phyloP scores from a whole-genome alignment of 2,888 invertebrate species.

The Thelaira solivaga region DNA sequence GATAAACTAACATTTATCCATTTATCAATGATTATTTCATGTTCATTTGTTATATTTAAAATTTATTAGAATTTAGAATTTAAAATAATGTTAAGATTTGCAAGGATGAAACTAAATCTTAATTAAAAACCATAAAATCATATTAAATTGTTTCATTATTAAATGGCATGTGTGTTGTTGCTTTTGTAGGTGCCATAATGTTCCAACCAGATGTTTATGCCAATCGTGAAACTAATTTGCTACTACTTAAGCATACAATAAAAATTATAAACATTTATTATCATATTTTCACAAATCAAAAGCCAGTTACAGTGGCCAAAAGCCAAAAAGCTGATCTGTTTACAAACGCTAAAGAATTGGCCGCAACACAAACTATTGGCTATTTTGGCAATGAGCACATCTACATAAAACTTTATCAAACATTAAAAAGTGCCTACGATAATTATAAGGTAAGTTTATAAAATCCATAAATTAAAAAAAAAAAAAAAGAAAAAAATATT shows the following conservation, averaged over 20 bases:
- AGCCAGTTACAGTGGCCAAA: slow-evolving; percentile 72
- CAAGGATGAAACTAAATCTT: too few relatives aligned
- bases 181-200: slow-evolving; percentile 65
- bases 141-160: too few relatives aligned
- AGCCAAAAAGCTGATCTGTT: slow-evolving; percentile 73
- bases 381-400: slow-evolving; percentile 85
- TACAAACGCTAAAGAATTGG: slow-evolving; percentile 70
- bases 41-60: too few relatives aligned
- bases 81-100: too few relatives aligned
- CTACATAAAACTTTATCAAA: slow-evolving; percentile 91
- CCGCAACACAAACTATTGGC: slow-evolving; percentile 77
- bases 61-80: too few relatives aligned
- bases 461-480: neutral
- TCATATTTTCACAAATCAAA: slow-evolving; percentile 75
- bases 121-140: too few relatives aligned
- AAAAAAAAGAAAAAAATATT: neutral
- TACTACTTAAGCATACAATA: slow-evolving; percentile 72
- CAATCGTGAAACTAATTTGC: slow-evolving; percentile 60
- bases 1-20: too few relatives aligned
- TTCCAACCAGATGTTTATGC: slow-evolving; percentile 60
- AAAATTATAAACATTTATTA: slow-evolving; percentile 77
- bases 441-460: slow-evolving; percentile 92
- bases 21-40: too few relatives aligned
- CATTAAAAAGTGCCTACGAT: slow-evolving; percentile 87
- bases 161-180: too few relatives aligned